Conservation (phyloP, 2,113 vertebrate genomes). For the Puntigrus tetrazona region DNA sequence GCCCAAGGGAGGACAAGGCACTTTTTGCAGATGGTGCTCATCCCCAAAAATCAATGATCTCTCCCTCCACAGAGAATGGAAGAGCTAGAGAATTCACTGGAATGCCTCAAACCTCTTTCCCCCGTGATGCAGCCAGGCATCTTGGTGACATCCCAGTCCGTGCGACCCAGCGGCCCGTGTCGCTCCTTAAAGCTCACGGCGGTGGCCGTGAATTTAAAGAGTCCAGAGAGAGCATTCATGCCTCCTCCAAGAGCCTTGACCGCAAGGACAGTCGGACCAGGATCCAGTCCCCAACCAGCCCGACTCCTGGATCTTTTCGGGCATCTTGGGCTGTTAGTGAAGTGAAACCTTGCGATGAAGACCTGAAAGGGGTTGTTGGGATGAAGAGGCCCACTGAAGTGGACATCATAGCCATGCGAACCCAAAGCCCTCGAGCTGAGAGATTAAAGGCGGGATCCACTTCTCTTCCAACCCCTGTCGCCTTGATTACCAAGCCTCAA, state of each 20-base stretch:
- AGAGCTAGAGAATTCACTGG: slow-evolving; percentile 49
- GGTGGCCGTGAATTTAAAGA: slow-evolving; percentile 68
- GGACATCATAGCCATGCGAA: slow-evolving; percentile 60
- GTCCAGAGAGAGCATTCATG: slow-evolving; percentile 70
- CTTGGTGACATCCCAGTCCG: slow-evolving; percentile 67
- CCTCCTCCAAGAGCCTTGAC: slow-evolving; percentile 77
- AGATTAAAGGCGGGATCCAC: slow-evolving; percentile 68
- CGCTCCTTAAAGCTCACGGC: slow-evolving; percentile 75
- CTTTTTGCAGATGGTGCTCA: slow-evolving; percentile 50
- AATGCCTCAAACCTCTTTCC: slow-evolving; percentile 45
- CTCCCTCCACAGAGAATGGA: slow-evolving; percentile 58
- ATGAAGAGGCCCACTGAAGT: slow-evolving; percentile 58
- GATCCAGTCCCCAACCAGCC: slow-evolving; percentile 61
- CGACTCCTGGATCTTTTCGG: slow-evolving; percentile 72
- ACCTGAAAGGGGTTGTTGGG: slow-evolving; percentile 61
- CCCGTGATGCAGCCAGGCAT: slow-evolving; percentile 59
- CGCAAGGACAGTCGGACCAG: slow-evolving; percentile 70
- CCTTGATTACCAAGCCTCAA: slow-evolving; percentile 71
- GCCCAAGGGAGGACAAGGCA: slow-evolving; percentile 56
- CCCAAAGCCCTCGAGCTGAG: slow-evolving; percentile 80
- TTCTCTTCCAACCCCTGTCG: slow-evolving; percentile 70
- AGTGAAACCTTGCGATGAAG: slow-evolving; percentile 67
- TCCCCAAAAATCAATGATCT: slow-evolving; percentile 61
- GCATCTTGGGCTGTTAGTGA: slow-evolving; percentile 91
- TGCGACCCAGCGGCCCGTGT: slow-evolving; percentile 67